Conservation (phyloP, 2,113 vertebrate species). For the Coracopsis vasa region DNA sequence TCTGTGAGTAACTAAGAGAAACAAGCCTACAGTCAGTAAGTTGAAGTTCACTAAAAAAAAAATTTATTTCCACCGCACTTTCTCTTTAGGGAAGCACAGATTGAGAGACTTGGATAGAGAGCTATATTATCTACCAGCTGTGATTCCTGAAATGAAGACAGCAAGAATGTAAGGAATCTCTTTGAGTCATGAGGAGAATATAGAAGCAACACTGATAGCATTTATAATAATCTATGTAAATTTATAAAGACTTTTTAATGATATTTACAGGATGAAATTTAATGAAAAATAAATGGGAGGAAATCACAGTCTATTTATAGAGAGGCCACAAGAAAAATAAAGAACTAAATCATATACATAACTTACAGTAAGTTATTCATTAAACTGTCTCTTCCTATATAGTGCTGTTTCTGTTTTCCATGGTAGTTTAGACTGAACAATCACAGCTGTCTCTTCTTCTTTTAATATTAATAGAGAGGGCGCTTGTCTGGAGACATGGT, state of each 20-base stretch:
- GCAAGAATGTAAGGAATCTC: not conserved
- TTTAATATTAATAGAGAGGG: conserved; percentile 33
- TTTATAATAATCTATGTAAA: not conserved
- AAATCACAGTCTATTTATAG: not conserved
- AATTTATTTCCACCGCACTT: not conserved
- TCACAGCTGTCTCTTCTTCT: conserved; percentile 29
- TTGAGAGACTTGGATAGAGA: not conserved
- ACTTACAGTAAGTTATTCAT: conserved; percentile 3
- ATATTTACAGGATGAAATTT: not conserved
- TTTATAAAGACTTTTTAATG: not conserved
- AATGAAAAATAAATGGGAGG: conserved; percentile 9
- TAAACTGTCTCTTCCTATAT: not conserved
- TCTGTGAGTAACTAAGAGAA: not conserved
- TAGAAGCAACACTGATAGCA: not conserved
- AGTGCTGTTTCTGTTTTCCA: not conserved
- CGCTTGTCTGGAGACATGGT: not conserved
- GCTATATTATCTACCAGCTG: not conserved
- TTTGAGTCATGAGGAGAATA: not conserved
- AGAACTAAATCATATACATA: conserved; percentile 17
- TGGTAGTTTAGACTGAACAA: not conserved
- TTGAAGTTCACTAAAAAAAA: not conserved
- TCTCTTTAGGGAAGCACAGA: not conserved
- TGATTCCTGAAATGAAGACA: not conserved
- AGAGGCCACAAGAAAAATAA: conserved; percentile 6
- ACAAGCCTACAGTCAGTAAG: not conserved